Base-by-base conservation (phyloP, 2,797 vertebrate genomes). In the Buphagus erythrorhynchus region DNA sequence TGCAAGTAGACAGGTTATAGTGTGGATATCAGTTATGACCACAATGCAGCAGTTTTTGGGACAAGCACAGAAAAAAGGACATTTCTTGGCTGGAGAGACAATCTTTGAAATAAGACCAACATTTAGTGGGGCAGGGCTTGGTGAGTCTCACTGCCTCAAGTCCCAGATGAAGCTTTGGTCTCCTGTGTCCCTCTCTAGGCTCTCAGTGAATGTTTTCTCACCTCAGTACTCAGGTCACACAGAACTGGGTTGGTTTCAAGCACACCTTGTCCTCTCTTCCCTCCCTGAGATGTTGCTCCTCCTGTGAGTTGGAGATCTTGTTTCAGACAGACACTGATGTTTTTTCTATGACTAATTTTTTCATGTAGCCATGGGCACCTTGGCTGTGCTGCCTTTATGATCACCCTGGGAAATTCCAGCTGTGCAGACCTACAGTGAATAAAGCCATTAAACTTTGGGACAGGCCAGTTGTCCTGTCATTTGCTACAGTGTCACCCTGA, bases 171-270 rank as follows among this genome's bases (percentile, higher is more conserved):
- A 54, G 26, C 15, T 74, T 35, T 82, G 35, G 2, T 38, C 21
- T 49, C 15, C 38, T 52, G 26, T 51, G 61, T 19, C 7, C 8
- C 29, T 46, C 17, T 10, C 8, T 10, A 2, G 0, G 1, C n/a
- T 75, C 31, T 24, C 21, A 40, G 61, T 22, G 65, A 66, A n/a
- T 6, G 2, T 36, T 54, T 62, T 19, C 9, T 73, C 61, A 16
- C 12, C n/a, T 51, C 51, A 58, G 17, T 16, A 0, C 24, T 4
- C 33, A 63, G 33, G 5, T 54, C 38, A 13, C 21, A 31, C n/a
- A 62, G 46, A 87, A 18, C 20, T 9, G 35, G 25, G 20, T 14
- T 58, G 40, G 18, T 51, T 78, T 81, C 35, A 26, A 9, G 29
- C 4, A 2, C 6, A 21, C 24, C 7, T 77, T 58, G 24, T 42